Base-by-base conservation (phyloP, 1,140 invertebrate species). In the Varroa destructor region DNA sequence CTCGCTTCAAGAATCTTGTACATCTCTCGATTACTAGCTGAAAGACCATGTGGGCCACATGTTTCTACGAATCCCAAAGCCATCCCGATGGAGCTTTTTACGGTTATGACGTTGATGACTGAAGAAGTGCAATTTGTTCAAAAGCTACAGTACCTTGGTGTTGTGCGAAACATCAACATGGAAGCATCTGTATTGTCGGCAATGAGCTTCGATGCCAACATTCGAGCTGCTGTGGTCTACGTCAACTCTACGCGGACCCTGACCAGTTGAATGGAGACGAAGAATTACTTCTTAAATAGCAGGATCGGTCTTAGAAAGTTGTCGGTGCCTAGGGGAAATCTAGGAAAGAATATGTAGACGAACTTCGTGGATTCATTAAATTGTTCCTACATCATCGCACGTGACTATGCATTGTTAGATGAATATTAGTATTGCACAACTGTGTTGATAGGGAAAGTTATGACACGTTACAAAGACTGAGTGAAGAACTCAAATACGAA, bases 61-160 rank as follows among this genome's bases (percentile, higher is more conserved):
- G 98, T 80, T 99, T 98, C 79, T 98, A 98, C 80, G 95, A 99
- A 82, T 81, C 80, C 72, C 92, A 97, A 82, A 94, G 89, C 1
- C 85, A 96, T 72, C 79, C 97, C 72, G 95, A 99, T 79, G 96
- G 96, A 0, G 93, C 93, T 4, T 97, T 98, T 81, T 98, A 94
- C 80, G 91, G 96, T 72, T 97, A 91, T 80, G 87, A 84, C 1
- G 88, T 91, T 78, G 80, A 83, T 0, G 25, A 25, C 25, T 25
- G 93, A 99, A 61, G 96, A 96, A 81, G 86, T 93, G 83, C 85
- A 87, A 14, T 98, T 92, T 77, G 80, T 99, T 71, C 83, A 86
- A 55, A 84, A 86, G 73, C 77, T 97, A 70, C 84, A 88, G 56
- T 83, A 87, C 25, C 79, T 85, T 37, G 91, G 91, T 0, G 88